phyloP scores from a whole-genome alignment of 2,113 vertebrate genomes.

The Cebidichthys violaceus region DNA sequence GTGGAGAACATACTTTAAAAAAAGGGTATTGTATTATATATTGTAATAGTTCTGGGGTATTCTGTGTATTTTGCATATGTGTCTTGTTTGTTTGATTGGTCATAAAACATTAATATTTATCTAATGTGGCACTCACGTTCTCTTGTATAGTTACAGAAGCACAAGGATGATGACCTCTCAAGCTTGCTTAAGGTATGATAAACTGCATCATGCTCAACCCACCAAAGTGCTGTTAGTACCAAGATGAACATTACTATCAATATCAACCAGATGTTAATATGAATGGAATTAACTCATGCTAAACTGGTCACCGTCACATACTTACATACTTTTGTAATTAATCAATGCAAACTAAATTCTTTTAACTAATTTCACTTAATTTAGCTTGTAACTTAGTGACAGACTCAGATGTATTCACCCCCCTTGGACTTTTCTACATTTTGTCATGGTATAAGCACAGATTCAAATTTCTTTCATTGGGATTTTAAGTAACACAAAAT shows the following conservation, averaged over 20 bases:
- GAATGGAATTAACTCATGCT: conserved; percentile 24
- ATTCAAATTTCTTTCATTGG: no score
- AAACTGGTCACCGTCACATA: conserved; percentile 16
- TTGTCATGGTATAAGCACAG: no score
- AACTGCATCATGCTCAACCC: conserved; percentile 15
- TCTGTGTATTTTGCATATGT: background rate
- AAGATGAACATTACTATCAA: background rate
- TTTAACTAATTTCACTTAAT: conserved; percentile 14
- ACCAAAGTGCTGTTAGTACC: background rate
- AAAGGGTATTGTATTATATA: conserved; percentile 86
- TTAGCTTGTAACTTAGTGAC: conserved; percentile 4
- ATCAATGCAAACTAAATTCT: background rate
- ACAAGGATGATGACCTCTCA: conserved; percentile 98
- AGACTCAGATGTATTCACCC: background rate
- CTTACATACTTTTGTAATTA: background rate
- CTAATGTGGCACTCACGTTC: background rate
- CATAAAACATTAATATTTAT: conserved; percentile 4
- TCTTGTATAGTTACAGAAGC: conserved; percentile 91
- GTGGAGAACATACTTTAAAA: conserved; percentile 99
- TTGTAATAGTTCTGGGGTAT: background rate
- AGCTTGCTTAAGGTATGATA: conserved; percentile 93
- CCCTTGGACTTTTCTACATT: no score
- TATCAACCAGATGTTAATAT: conserved; percentile 19
- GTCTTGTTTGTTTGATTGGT: background rate
- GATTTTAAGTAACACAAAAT: no score